Conservation (phyloP, 1,140 invertebrate genomes). For the Sycobia sp. region DNA sequence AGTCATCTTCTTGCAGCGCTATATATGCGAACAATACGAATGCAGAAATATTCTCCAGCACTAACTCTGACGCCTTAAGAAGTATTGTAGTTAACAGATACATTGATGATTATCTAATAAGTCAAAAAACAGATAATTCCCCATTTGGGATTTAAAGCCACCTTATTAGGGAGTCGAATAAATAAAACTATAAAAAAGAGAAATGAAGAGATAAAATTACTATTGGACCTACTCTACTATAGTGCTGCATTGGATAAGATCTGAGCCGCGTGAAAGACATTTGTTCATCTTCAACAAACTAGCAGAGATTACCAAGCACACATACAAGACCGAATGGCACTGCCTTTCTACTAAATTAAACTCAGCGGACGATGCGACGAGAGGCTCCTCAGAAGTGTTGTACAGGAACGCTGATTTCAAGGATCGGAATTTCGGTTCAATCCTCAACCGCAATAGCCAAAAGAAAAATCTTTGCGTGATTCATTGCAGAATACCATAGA, state of each 20-base stretch:
- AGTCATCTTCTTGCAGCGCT: no score
- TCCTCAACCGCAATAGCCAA: constrained; percentile 26
- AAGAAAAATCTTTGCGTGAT: not conserved
- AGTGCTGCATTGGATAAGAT: constrained; percentile 44
- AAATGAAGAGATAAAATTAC: no score
- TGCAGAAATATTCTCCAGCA: no score
- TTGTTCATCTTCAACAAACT: constrained; percentile 41
- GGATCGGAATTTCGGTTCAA: constrained; percentile 25
- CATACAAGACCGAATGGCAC: constrained; percentile 40
- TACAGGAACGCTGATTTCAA: constrained; percentile 10
- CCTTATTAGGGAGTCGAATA: no score
- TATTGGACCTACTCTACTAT: constrained; percentile 25
- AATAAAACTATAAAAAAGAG: no score
- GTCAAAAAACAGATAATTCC: constrained; percentile 12
- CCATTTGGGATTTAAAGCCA: no score
- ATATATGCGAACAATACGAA: no score
- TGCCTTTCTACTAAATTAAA: constrained; percentile 45
- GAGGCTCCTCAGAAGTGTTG: not conserved
- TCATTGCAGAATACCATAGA: not conserved
- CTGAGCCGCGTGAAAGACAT: constrained; percentile 41
- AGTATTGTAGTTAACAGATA: constrained; percentile 2
- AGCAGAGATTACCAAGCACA: constrained; percentile 44
- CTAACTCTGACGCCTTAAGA: no score
- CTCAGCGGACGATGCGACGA: constrained; percentile 45
- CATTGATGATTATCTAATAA: not conserved